A percentile compares a stretch with the other conserved stretches of the same genome.
Evolutionary conservation across 1,140 invertebrate species (phyloP).

Genomic region (Rhyacophila brunnea): DNA sequence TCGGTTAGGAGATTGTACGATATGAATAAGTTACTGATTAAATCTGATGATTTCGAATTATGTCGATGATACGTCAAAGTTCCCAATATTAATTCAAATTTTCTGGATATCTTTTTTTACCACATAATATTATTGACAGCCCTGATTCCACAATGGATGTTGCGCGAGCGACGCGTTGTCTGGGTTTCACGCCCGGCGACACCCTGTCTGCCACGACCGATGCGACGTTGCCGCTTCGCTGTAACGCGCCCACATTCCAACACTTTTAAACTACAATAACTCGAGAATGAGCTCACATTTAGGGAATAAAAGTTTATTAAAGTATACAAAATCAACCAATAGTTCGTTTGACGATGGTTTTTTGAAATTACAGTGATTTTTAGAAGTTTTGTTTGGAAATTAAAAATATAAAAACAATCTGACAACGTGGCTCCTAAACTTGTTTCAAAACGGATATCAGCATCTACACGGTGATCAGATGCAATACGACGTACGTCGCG

Average conservation of each 20-base stretch:
- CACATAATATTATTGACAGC: not conserved
- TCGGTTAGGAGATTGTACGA: too few relatives aligned
- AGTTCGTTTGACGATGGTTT: not conserved
- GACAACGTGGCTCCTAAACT: constrained; percentile 61
- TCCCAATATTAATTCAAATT: not conserved
- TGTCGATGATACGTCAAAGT: too few relatives aligned
- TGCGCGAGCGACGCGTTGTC: constrained; percentile 65
- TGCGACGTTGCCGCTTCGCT: constrained; percentile 64
- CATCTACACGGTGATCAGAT: constrained; percentile 35
- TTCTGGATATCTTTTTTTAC: not conserved
- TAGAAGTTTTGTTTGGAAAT: too few relatives aligned
- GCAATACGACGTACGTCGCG: not conserved
- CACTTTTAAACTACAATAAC: constrained; percentile 43
- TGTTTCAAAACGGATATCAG: constrained; percentile 67
- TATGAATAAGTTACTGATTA: too few relatives aligned
- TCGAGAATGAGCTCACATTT: constrained; percentile 39
- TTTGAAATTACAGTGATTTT: too few relatives aligned
- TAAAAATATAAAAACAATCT: constrained; percentile 16
- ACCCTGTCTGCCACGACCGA: constrained; percentile 83
- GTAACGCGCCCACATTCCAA: constrained; percentile 54
- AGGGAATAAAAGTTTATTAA: constrained; percentile 20
- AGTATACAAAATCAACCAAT: constrained; percentile 14
- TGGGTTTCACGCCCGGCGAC: constrained; percentile 74
- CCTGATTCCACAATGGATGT: not conserved
- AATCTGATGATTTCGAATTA: too few relatives aligned